A percentile compares a stretch with the other conserved stretches of the same genome.
Conservation (phyloP, 1,140 invertebrate species). For the Littorina saxatilis region DNA sequence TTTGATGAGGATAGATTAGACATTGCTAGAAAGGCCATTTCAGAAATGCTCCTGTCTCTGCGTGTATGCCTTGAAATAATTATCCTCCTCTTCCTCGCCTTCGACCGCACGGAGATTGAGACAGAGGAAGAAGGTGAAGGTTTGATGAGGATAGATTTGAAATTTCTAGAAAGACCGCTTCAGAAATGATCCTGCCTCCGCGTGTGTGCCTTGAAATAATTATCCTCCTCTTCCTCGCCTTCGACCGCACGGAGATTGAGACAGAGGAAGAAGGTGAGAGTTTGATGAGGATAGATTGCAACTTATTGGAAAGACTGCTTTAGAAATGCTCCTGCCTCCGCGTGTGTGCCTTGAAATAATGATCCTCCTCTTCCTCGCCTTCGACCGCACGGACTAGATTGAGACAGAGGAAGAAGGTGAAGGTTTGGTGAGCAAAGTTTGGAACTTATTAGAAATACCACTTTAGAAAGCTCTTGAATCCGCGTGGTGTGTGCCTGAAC, state of each 20-base stretch:
- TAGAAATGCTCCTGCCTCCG: too few species aligned
- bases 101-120: not conserved
- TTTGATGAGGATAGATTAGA: not conserved
- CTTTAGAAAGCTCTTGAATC: too few species aligned
- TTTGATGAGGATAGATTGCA: not conserved
- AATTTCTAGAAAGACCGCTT: not conserved
- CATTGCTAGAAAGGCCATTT: not conserved
- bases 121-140: not conserved
- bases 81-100: not conserved
- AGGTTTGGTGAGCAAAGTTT: not conserved
- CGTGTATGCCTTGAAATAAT: too few species aligned
- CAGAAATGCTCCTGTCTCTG: too few species aligned
- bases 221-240: not conserved
- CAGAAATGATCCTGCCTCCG: too few species aligned
- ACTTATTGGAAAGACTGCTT: not conserved
- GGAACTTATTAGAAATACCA: not conserved
- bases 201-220: too few species aligned
- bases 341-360: too few species aligned
- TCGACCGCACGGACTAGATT: not conserved
- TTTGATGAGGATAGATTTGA: not conserved
- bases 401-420: conserved; percentile 2
- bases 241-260: not conserved
- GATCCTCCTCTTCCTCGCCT: not conserved
- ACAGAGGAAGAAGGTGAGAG: not conserved
- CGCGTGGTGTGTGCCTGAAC: too few species aligned